These are phyloP conservation scores for Eupsilia transversa DNA, from an alignment of 2,888 invertebrate genomes.

Conservation along the genomic window DNA sequence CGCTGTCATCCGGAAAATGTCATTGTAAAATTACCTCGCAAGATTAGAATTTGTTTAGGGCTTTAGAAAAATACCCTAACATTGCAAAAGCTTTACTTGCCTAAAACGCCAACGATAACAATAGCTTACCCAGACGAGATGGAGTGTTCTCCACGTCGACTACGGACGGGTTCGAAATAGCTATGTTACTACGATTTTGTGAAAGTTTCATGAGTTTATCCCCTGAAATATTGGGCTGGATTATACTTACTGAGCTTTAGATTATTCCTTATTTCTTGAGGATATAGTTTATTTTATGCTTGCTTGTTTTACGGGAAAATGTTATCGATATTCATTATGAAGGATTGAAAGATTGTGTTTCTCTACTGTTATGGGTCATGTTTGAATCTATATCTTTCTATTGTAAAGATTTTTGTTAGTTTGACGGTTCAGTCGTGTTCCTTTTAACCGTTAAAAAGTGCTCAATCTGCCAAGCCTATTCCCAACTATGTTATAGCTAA, in stretches of 20 bases:
- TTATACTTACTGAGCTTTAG: conserved; percentile 18
- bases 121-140: conserved; percentile 35
- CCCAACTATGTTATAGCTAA: too few relatives aligned
- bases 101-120: conserved; percentile 40
- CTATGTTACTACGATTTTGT: conserved; percentile 1
- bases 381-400: neutral
- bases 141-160: conserved; percentile 40
- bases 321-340: neutral
- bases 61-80: neutral
- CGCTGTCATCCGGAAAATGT: too few relatives aligned
- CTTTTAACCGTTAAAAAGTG: conserved; percentile 1
- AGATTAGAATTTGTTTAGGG: conserved; percentile 9
- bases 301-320: neutral
- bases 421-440: neutral
- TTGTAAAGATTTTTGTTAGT: neutral
- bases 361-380: neutral
- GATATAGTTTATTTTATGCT: neutral
- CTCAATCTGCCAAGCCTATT: too few relatives aligned
- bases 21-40: neutral
- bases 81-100: conserved; percentile 17
- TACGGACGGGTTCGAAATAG: conserved; percentile 4
- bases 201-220: conserved; percentile 24
- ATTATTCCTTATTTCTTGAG: conserved; percentile 21
- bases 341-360: neutral
- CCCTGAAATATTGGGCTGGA: conserved; percentile 2